A percentile compares a stretch with the other conserved stretches of the same genome.
Evolutionary conservation across 2,888 invertebrate genomes (phyloP).

Genomic region (Phyllotreta striolata): DNA sequence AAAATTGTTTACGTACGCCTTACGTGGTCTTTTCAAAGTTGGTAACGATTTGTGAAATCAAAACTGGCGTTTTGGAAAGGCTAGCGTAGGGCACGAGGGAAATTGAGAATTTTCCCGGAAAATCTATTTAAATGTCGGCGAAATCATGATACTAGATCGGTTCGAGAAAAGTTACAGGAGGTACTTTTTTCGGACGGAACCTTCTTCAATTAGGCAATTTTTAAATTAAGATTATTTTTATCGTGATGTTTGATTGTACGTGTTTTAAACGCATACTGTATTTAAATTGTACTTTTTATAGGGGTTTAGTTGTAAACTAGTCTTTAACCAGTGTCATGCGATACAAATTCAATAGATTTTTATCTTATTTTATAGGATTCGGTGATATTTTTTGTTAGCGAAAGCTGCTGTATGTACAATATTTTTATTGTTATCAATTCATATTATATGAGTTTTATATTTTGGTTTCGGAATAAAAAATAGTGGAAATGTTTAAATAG

Average conservation of each 20-base stretch:
- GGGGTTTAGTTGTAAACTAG: slow-evolving; percentile 24
- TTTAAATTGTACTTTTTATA: slow-evolving; percentile 4
- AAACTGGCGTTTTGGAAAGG: too few species aligned
- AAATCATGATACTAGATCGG: too few species aligned
- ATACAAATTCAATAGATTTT: slow-evolving; percentile 18
- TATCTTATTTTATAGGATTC: slow-evolving; percentile 21
- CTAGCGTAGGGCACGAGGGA: too few species aligned
- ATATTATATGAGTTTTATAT: slow-evolving; percentile 32
- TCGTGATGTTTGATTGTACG: slow-evolving; percentile 6
- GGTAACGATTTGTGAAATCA: not conserved
- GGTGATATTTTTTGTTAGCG: slow-evolving; percentile 29
- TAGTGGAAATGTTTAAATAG: too few species aligned
- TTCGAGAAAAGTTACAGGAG: too few species aligned
- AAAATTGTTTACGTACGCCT: not conserved
- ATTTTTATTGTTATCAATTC: slow-evolving; percentile 38
- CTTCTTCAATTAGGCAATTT: too few species aligned
- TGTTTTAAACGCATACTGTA: slow-evolving; percentile 14
- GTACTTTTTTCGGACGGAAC: too few species aligned
- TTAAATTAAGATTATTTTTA: not conserved
- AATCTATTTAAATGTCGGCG: too few species aligned
- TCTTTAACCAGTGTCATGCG: slow-evolving; percentile 18
- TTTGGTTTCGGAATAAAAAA: slow-evolving; percentile 38
- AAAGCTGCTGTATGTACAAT: slow-evolving; percentile 19
- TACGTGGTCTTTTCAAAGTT: not conserved
- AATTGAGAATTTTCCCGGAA: too few species aligned